These are phyloP conservation scores for Dyspetes luteomarginatus DNA, from an alignment of 2,888 invertebrate genomes.

Conservation along the genomic window DNA sequence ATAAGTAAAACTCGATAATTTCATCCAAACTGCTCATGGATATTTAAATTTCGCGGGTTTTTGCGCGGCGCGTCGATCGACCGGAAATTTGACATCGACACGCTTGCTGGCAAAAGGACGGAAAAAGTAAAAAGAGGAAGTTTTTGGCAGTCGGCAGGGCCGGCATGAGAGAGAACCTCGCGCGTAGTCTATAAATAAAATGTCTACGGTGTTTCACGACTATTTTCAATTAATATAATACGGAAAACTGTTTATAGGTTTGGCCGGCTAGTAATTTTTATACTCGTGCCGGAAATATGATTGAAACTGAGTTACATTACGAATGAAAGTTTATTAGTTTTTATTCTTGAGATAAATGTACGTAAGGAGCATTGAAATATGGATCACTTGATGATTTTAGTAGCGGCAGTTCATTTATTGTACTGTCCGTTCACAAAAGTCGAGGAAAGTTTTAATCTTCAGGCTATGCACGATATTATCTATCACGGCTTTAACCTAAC, in stretches of 20 bases:
- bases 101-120: constrained; percentile 1
- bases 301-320: neutral
- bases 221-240: constrained; percentile 40
- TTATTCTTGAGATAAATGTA: constrained; percentile 50
- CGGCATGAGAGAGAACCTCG: constrained; percentile 48
- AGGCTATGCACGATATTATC: constrained; percentile 98
- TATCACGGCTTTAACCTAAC: constrained; percentile 93
- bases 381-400: constrained; percentile 90
- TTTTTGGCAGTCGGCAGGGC: constrained; percentile 60
- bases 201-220: constrained; percentile 53
- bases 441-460: constrained; percentile 99
- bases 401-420: constrained; percentile 91
- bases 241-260: neutral
- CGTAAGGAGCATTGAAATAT: constrained; percentile 82
- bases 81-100: constrained; percentile 15
- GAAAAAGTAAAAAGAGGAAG: neutral
- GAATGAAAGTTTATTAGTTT: neutral
- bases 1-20: constrained; percentile 19
- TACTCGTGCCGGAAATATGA: neutral
- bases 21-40: neutral
- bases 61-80: neutral
- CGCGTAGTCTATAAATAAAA: constrained; percentile 62
- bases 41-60: constrained; percentile 11
- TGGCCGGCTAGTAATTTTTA: constrained; percentile 15
- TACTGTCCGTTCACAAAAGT: constrained; percentile 99